These are phyloP conservation scores for Cyclopterus lumpus DNA, from an alignment of 2,797 vertebrate species.

Conservation along the genomic window DNA sequence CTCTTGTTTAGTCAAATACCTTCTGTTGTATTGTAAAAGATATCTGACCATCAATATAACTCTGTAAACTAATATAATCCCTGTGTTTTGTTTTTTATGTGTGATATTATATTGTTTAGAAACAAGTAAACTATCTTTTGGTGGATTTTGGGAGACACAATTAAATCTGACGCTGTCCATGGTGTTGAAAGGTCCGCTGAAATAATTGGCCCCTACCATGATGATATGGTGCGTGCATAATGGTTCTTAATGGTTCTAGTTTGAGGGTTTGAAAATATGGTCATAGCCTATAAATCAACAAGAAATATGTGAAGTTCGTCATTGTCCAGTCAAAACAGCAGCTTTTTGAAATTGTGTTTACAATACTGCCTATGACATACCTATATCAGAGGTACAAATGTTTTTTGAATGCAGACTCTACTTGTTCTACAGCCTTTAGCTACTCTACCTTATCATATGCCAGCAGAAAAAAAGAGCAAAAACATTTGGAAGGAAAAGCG, in stretches of 20 bases:
- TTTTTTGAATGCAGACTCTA: background rate
- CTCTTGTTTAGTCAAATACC: background rate
- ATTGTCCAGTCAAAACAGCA: constrained; percentile 11
- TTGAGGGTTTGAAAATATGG: background rate
- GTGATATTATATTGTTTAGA: background rate
- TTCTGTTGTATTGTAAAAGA: background rate
- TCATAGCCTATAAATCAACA: background rate
- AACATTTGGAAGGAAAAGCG: constrained; percentile 50
- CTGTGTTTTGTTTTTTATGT: background rate
- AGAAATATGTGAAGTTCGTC: background rate
- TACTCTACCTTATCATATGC: constrained; percentile 41
- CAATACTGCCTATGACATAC: too few relatives aligned
- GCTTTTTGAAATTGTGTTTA: constrained; percentile 11
- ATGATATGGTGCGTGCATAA: background rate
- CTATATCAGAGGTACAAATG: background rate
- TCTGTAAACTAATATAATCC: background rate
- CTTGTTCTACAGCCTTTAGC: constrained; percentile 27
- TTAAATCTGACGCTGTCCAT: background rate
- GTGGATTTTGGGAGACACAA: background rate
- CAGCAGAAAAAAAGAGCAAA: constrained; percentile 24
- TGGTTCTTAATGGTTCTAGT: background rate
- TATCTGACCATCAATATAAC: background rate
- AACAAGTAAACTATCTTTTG: background rate
- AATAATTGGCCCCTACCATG: background rate
- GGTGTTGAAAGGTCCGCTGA: background rate